Percentiles rank a stretch among this genome's conserved stretches.
These are phyloP conservation scores for Dusona sp. DNA, from an alignment of 2,888 invertebrate species.

Conservation along the genomic window DNA sequence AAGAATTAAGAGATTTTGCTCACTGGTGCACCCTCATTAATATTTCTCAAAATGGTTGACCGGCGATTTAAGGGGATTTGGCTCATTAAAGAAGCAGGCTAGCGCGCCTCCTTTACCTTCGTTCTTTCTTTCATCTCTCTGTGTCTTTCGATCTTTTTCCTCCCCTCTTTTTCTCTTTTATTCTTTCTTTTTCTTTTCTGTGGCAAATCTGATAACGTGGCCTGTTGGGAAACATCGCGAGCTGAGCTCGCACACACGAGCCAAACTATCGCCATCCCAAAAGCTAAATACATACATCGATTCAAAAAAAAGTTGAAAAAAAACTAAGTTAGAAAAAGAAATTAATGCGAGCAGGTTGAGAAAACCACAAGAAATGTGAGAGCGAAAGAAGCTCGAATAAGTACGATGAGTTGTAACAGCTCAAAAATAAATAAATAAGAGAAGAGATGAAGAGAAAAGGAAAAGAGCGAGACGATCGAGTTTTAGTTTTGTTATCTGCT, in stretches of 20 bases:
- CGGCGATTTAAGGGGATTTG: constrained; percentile 69
- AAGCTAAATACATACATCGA: constrained; percentile 40
- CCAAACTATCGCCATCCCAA: constrained; percentile 47
- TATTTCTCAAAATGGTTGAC: constrained; percentile 72
- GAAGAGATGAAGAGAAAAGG: constrained; percentile 2
- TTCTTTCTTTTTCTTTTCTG: neutral
- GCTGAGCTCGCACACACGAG: constrained; percentile 26
- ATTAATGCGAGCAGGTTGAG: constrained; percentile 47
- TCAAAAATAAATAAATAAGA: neutral
- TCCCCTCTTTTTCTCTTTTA: neutral
- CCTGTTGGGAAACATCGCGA: constrained; percentile 48
- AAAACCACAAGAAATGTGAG: constrained; percentile 43
- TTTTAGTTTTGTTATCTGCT: constrained; percentile 63
- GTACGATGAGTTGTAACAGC: neutral
- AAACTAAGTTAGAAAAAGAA: constrained; percentile 31
- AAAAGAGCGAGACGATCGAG: constrained; percentile 43
- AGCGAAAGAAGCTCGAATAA: constrained; percentile 22
- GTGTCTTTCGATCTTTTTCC: too few species aligned
- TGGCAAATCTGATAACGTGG: constrained; percentile 63
- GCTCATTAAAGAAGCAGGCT: constrained; percentile 70
- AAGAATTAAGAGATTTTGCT: constrained; percentile 6
- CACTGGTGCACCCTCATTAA: constrained; percentile 63
- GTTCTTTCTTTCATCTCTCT: neutral
- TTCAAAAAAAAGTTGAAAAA: constrained; percentile 22
- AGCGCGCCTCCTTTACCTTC: constrained; percentile 8